Evolutionary conservation across 2,113 vertebrate genomes (phyloP).

Genomic region (Xenotilapia leptura): DNA sequence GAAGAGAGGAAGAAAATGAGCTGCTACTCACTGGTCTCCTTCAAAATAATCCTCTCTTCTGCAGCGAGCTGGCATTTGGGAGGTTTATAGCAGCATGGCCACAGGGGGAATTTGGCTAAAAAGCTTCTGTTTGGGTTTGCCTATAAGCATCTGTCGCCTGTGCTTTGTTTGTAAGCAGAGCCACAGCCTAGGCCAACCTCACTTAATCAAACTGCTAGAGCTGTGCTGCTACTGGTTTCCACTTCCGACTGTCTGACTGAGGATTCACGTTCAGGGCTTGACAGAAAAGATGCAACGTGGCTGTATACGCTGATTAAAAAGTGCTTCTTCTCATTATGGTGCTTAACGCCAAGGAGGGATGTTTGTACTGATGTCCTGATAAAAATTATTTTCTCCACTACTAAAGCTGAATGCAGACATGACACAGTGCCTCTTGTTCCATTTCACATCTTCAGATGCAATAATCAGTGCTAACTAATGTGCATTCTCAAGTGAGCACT

Average conservation of each 20-base stretch:
- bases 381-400: not conserved
- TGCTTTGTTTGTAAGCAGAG: slow-evolving; percentile 6
- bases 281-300: not conserved
- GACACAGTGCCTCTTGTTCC: not conserved
- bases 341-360: not conserved
- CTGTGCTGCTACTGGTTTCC: not conserved
- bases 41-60: slow-evolving; percentile 1
- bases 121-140: not conserved
- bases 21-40: not conserved
- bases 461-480: not conserved
- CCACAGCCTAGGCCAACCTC: not conserved
- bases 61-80: not conserved
- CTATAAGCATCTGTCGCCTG: not conserved
- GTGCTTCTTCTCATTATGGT: not conserved
- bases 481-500: not conserved
- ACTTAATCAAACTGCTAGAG: slow-evolving; percentile 55
- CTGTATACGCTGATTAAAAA: slow-evolving; percentile 5
- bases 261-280: not conserved
- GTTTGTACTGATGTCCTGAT: not conserved
- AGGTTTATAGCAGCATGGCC: not conserved
- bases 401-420: not conserved
- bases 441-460: not conserved
- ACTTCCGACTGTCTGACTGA: not conserved
- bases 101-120: not conserved
- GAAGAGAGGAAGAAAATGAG: not conserved